Conservation (phyloP, 2,113 vertebrate species). For the Phaetusa simplex region DNA sequence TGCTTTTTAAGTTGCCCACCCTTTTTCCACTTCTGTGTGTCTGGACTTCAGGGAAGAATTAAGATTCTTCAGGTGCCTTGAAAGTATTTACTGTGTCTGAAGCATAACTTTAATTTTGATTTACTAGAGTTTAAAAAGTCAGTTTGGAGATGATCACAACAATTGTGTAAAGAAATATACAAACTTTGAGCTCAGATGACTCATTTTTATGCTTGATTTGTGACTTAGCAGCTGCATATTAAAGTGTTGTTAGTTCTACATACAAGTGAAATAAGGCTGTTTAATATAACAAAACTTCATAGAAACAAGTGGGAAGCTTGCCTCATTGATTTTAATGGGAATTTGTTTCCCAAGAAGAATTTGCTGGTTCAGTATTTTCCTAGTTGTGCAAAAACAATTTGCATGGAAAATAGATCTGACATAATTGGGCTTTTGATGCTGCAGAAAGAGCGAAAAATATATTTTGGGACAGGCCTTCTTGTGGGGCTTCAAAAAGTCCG, state of each 20-base stretch:
- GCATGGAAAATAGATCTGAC: slow-evolving; percentile 27
- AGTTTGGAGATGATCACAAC: background rate
- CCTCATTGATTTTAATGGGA: slow-evolving; percentile 51
- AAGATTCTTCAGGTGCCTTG: background rate
- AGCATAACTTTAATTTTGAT: background rate
- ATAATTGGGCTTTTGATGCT: slow-evolving; percentile 24
- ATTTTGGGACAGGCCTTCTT: background rate
- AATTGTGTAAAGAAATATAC: background rate
- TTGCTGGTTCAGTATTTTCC: slow-evolving; percentile 13
- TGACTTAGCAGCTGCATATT: slow-evolving; percentile 10
- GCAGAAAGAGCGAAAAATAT: background rate
- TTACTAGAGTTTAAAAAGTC: background rate
- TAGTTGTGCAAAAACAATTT: slow-evolving; percentile 33
- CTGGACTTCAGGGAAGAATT: background rate
- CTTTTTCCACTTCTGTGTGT: background rate
- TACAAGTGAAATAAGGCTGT: background rate
- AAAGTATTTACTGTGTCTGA: background rate
- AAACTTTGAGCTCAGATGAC: background rate
- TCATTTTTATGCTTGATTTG: slow-evolving; percentile 32
- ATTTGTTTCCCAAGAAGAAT: slow-evolving; percentile 47
- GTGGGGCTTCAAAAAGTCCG: background rate
- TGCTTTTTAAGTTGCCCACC: background rate
- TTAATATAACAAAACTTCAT: slow-evolving; percentile 12
- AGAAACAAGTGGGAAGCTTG: slow-evolving; percentile 47
- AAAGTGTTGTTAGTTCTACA: slow-evolving; percentile 11